A percentile compares a stretch with the other conserved stretches of the same genome.
Conservation (phyloP, 2,113 vertebrate species). For the Entelurus aequoreus region DNA sequence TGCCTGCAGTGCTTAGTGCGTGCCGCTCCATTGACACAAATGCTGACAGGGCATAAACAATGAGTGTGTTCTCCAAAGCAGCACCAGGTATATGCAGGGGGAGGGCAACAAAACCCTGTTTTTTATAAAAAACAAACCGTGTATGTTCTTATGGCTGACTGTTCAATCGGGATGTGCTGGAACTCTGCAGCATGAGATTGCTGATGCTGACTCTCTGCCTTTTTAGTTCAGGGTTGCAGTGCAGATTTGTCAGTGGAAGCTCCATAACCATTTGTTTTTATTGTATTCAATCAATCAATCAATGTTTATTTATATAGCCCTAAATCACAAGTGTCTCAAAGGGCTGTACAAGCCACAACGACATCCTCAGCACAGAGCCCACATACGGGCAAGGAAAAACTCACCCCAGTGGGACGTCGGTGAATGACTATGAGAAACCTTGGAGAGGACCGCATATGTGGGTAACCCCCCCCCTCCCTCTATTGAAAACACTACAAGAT, state of each 20-base stretch:
- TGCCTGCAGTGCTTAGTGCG: conserved; percentile 18
- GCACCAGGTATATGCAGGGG: conserved; percentile 16
- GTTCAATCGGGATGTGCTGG: conserved; percentile 4
- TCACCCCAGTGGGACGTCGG: too few relatives aligned
- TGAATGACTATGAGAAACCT: too few relatives aligned
- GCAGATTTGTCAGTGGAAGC: background rate
- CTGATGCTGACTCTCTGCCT: conserved; percentile 3
- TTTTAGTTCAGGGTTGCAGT: background rate
- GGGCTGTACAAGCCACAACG: too few relatives aligned
- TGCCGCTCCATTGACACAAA: conserved; percentile 13
- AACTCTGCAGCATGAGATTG: conserved; percentile 7
- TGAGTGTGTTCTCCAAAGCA: conserved; percentile 12
- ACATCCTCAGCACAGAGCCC: too few relatives aligned
- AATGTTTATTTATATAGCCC: too few relatives aligned
- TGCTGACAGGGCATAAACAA: conserved; percentile 46
- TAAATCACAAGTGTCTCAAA: too few relatives aligned
- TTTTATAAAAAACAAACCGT: background rate
- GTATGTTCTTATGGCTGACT: background rate
- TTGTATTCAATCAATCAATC: too few relatives aligned
- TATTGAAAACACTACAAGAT: too few relatives aligned
- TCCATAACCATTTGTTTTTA: background rate
- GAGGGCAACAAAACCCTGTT: background rate
- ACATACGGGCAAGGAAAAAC: too few relatives aligned
- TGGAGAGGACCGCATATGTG: too few relatives aligned
- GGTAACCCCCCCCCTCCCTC: too few relatives aligned